A percentile compares a stretch with the other conserved stretches of the same genome.
Conservation (phyloP, 2,113 vertebrate genomes). For the Seriola aureovittata region DNA sequence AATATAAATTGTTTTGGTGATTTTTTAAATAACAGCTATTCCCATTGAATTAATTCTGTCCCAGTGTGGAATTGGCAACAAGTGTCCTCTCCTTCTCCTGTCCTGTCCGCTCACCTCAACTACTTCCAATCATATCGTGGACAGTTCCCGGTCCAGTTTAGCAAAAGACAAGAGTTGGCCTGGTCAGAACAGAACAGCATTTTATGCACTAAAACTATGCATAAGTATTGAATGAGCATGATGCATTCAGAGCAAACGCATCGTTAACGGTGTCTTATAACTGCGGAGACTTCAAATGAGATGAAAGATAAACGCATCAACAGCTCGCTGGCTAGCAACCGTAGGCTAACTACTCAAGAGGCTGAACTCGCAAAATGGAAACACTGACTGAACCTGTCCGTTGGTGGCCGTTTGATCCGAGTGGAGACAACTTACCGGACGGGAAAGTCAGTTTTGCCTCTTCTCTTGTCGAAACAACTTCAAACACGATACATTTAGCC, state of each 20-base stretch:
- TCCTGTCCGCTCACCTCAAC: slow-evolving; percentile 24
- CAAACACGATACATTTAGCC: background rate
- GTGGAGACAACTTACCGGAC: slow-evolving; percentile 72
- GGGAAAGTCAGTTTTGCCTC: slow-evolving; percentile 16
- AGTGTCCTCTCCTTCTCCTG: slow-evolving; percentile 37
- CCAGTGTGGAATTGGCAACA: slow-evolving; percentile 34
- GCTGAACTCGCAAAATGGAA: slow-evolving; percentile 73
- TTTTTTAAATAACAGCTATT: background rate
- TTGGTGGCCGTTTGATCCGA: slow-evolving; percentile 27
- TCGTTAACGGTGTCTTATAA: background rate
- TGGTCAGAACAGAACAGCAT: background rate
- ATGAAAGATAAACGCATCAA: slow-evolving; percentile 11
- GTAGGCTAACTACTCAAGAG: slow-evolving; percentile 70
- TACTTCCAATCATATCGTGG: background rate
- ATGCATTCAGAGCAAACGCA: background rate
- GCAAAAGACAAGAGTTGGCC: slow-evolving; percentile 8
- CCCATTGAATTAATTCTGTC: background rate
- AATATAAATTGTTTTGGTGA: background rate
- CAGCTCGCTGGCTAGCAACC: slow-evolving; percentile 55
- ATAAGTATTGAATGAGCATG: background rate
- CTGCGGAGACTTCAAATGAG: background rate
- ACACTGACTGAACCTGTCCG: slow-evolving; percentile 63
- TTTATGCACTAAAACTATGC: background rate
- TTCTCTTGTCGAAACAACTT: slow-evolving; percentile 36
- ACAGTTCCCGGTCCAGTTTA: slow-evolving; percentile 39